Conservation (phyloP, 2,888 invertebrate species). For the Ormyrus thymus region DNA sequence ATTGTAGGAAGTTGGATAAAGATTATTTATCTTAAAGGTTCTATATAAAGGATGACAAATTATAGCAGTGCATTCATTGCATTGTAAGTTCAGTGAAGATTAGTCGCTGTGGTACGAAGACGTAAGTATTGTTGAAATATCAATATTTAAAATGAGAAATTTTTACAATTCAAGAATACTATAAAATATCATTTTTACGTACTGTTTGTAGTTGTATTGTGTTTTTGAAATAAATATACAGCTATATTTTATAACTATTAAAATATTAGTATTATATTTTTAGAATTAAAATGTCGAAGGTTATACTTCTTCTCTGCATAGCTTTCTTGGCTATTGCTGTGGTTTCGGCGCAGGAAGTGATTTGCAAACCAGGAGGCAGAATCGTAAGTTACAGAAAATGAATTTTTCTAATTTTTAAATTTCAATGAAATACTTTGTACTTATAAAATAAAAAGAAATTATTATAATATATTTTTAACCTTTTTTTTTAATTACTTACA, state of each 20-base stretch:
- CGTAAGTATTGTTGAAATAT: no score
- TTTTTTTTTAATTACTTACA: no score
- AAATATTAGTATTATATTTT: neutral
- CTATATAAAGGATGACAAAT: constrained; percentile 28
- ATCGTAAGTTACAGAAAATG: constrained; percentile 29
- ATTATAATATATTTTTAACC: no score
- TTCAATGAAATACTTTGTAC: neutral
- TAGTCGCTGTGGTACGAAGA: neutral
- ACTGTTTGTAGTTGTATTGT: no score
- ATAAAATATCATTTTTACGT: no score
- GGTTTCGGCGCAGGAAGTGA: neutral
- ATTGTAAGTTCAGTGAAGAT: neutral
- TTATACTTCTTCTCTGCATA: constrained; percentile 28
- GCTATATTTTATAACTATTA: no score
- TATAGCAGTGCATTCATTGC: neutral
- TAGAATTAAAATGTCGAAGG: constrained; percentile 23
- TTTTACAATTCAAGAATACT: no score
- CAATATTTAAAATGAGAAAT: no score
- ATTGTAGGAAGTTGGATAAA: neutral
- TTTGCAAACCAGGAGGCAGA: constrained; percentile 34
- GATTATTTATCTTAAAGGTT: constrained; percentile 10
- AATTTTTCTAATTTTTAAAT: neutral
- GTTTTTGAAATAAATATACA: no score
- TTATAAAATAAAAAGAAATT: no score
- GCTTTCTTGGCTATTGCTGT: constrained; percentile 12